Conservation (phyloP, 2,888 invertebrate genomes). For the Plutella xylostella region DNA sequence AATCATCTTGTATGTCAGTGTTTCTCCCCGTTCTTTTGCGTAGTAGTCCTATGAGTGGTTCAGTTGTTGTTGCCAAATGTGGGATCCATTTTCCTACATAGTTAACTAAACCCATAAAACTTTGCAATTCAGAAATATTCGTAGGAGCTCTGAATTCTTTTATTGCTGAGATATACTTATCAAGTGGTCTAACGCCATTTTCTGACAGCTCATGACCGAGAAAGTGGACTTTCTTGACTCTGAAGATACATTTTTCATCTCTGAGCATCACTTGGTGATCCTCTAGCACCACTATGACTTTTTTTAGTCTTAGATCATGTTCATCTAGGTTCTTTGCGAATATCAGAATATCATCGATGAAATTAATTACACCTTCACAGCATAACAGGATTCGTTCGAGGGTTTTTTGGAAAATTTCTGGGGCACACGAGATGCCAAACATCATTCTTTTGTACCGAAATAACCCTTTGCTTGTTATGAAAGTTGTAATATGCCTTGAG, state of each 20-base stretch:
- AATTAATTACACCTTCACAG: constrained; percentile 13
- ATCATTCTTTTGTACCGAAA: constrained; percentile 30
- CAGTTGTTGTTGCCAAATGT: background rate
- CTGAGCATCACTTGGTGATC: constrained; percentile 1
- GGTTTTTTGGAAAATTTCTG: constrained; percentile 22
- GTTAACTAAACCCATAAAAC: constrained; percentile 6
- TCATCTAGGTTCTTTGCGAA: constrained; percentile 1
- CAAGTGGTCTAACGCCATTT: constrained; percentile 8
- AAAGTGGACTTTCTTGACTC: constrained; percentile 4
- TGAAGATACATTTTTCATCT: constrained; percentile 2
- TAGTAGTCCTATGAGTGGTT: background rate
- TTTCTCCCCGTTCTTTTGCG: background rate
- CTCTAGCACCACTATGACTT: constrained; percentile 1
- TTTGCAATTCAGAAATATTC: constrained; percentile 9
- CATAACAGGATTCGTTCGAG: constrained; percentile 15
- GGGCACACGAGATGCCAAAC: constrained; percentile 31
- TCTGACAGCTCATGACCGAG: constrained; percentile 9
- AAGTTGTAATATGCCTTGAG: constrained; percentile 31
- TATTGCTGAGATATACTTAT: constrained; percentile 9
- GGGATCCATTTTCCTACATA: constrained; percentile 6
- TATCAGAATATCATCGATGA: constrained; percentile 14
- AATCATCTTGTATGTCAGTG: background rate
- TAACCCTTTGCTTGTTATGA: constrained; percentile 29
- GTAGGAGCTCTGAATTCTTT: constrained; percentile 2
- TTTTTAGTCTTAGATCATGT: constrained; percentile 9